Evolutionary conservation across 1,140 invertebrate genomes (phyloP).

Genomic region (Steinernema khuongi): DNA sequence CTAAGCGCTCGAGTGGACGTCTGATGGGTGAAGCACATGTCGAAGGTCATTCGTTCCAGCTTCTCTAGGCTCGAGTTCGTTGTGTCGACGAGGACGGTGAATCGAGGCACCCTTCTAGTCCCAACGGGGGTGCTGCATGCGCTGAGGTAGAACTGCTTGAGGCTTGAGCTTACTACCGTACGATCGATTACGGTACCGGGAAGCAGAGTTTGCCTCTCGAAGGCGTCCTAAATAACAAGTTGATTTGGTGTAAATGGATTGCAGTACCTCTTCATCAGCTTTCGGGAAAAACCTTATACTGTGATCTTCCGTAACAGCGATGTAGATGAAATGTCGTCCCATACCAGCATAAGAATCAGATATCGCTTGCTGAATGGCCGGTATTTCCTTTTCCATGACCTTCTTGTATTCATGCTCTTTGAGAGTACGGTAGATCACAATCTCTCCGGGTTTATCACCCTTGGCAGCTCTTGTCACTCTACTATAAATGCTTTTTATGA

Average conservation of each 20-base stretch:
- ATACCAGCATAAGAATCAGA: no score
- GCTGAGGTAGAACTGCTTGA: neutral
- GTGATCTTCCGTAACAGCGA: neutral
- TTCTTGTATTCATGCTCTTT: neutral
- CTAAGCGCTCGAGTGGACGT: neutral
- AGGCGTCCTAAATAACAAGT: no score
- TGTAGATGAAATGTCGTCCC: slow-evolving; percentile 2
- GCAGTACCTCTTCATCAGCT: no score
- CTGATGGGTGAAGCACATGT: neutral
- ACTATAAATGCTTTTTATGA: neutral
- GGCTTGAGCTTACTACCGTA: neutral
- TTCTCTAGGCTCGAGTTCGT: neutral
- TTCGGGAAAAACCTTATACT: neutral
- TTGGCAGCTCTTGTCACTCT: neutral
- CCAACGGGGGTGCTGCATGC: neutral
- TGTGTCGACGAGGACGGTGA: neutral
- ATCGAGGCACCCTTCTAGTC: neutral
- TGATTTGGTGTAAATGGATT: no score
- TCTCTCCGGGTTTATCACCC: neutral
- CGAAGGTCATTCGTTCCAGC: neutral
- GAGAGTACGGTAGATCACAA: neutral
- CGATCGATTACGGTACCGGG: neutral
- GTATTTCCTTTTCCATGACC: neutral
- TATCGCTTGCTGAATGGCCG: neutral
- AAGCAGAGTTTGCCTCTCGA: neutral